Evolutionary conservation across 2,797 vertebrate genomes (phyloP).

Genomic region (Lutjanus campechanus): DNA sequence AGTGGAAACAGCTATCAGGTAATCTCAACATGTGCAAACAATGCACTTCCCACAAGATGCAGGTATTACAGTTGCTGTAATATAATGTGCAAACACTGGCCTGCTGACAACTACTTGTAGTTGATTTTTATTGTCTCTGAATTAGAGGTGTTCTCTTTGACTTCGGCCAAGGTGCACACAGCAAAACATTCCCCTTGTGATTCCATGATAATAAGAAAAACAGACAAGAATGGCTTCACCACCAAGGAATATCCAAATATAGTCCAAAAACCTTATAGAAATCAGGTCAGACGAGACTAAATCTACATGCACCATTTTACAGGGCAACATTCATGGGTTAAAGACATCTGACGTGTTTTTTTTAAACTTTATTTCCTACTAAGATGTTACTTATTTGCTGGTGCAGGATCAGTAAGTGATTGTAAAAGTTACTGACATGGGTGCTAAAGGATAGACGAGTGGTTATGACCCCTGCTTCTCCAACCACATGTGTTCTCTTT

Average conservation of each 20-base stretch:
- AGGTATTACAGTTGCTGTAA: background rate
- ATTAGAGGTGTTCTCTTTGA: conserved; percentile 49
- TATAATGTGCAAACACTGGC: conserved; percentile 4
- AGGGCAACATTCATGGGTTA: conserved; percentile 33
- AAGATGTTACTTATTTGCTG: conserved; percentile 44
- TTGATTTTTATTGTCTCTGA: conserved; percentile 53
- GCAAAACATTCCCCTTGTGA: conserved; percentile 22
- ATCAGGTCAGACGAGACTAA: conserved; percentile 39
- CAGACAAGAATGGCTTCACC: conserved; percentile 20
- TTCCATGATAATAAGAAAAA: conserved; percentile 30
- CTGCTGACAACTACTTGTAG: conserved; percentile 5
- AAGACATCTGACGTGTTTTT: conserved; percentile 27
- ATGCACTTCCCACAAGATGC: background rate
- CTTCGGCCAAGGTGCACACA: conserved; percentile 27
- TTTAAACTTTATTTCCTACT: conserved; percentile 29
- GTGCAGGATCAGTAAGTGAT: conserved; percentile 61
- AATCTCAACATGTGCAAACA: background rate
- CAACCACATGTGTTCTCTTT: conserved; percentile 67
- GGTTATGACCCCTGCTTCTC: conserved; percentile 59
- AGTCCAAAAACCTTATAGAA: conserved; percentile 29
- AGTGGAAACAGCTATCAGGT: no score
- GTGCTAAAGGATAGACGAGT: conserved; percentile 58
- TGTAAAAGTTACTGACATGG: conserved; percentile 70
- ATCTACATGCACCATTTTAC: conserved; percentile 36
- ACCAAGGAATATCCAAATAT: conserved; percentile 47